A percentile compares a stretch with the other conserved stretches of the same genome.
These are phyloP conservation scores for Neelides sp. DNA, from an alignment of 1,140 invertebrate species.

Conservation along the genomic window DNA sequence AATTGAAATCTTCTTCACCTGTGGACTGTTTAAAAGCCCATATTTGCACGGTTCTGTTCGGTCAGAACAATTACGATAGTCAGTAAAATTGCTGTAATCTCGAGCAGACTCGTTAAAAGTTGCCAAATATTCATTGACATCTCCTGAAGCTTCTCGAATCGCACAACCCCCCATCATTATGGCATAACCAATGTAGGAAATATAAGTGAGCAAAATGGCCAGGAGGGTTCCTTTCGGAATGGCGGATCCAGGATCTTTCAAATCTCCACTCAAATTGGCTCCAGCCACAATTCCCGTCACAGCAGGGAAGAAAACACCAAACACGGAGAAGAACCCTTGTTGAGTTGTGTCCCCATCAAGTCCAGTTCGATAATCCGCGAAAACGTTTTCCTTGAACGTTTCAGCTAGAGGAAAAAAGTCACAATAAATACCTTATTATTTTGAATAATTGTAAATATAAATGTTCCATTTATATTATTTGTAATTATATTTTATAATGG, in stretches of 20 bases:
- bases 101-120: constrained; percentile 7
- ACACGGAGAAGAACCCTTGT: constrained; percentile 36
- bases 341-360: constrained; percentile 31
- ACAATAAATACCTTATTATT: background rate
- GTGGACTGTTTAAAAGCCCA: constrained; percentile 39
- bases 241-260: constrained; percentile 38
- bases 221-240: constrained; percentile 45
- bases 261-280: constrained; percentile 51
- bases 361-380: constrained; percentile 32
- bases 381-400: constrained; percentile 33
- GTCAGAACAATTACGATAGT: constrained; percentile 14
- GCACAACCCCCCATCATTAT: constrained; percentile 40
- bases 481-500: background rate
- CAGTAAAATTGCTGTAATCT: background rate
- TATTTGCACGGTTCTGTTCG: constrained; percentile 31
- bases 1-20: constrained; percentile 31
- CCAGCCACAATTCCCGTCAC: constrained; percentile 42
- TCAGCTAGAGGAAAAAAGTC: constrained; percentile 30
- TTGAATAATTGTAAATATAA: too few species aligned
- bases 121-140: constrained; percentile 30
- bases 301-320: constrained; percentile 37
- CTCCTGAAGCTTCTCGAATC: constrained; percentile 38
- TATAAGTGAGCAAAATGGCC: constrained; percentile 43
- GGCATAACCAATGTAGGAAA: constrained; percentile 42
- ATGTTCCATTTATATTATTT: background rate